Conservation (phyloP, 2,797 vertebrate species). For the Balearica regulorum region DNA sequence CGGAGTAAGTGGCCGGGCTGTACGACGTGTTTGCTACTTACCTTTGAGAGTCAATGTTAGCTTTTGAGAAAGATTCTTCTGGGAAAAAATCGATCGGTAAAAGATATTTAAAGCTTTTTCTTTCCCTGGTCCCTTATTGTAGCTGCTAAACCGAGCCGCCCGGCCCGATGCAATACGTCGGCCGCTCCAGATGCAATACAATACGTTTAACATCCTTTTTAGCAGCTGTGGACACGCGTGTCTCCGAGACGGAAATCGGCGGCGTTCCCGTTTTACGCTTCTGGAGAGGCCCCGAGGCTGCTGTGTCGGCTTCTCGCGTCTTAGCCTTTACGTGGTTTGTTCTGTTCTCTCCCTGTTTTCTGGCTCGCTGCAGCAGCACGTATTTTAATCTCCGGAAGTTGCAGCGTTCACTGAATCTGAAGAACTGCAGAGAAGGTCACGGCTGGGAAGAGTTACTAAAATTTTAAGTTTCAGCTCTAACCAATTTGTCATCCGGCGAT, state of each 20-base stretch:
- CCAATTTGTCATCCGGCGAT: accelerated
- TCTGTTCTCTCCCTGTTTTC: background rate
- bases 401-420: accelerated
- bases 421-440: background rate
- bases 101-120: background rate
- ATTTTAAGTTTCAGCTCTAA: background rate
- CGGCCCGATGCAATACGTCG: background rate
- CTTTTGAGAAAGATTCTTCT: background rate
- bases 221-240: background rate
- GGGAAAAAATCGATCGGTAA: background rate
- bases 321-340: accelerated
- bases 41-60: background rate
- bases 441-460: background rate
- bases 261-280: accelerated
- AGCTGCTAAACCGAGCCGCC: background rate
- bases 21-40: background rate
- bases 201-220: accelerated
- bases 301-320: background rate
- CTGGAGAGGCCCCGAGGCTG: background rate
- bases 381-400: background rate
- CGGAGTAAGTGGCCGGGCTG: background rate
- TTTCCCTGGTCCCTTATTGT: background rate
- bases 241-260: accelerated
- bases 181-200: accelerated
- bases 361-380: background rate